phyloP scores from a whole-genome alignment of 2,113 vertebrate genomes.

The Grantiella picta region DNA sequence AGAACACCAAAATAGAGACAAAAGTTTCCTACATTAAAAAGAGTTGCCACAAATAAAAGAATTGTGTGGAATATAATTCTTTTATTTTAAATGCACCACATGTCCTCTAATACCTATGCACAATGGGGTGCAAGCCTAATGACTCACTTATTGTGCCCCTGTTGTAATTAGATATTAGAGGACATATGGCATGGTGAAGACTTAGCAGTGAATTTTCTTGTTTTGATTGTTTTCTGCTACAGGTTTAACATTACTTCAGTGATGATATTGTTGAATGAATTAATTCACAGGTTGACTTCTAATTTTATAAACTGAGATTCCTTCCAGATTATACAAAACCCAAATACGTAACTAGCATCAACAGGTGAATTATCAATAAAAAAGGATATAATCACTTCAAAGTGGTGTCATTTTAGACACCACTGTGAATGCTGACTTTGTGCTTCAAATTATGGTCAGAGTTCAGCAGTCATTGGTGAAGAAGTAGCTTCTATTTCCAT shows the following conservation, averaged over 20 bases:
- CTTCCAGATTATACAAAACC: constrained; percentile 40
- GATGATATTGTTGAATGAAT: constrained; percentile 59
- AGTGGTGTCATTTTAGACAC: background rate
- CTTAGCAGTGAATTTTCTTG: constrained; percentile 73
- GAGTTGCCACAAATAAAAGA: constrained; percentile 59
- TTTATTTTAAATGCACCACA: constrained; percentile 72
- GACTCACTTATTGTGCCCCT: constrained; percentile 71
- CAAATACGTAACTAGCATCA: constrained; percentile 25
- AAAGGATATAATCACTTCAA: background rate
- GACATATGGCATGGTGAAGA: constrained; percentile 74
- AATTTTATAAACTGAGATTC: constrained; percentile 52
- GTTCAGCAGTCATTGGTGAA: background rate
- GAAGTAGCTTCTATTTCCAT: background rate
- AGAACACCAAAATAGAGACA: constrained; percentile 55
- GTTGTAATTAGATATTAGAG: constrained; percentile 78
- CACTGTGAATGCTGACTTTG: background rate
- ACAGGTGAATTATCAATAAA: background rate
- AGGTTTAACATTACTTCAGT: constrained; percentile 65
- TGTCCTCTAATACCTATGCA: constrained; percentile 74
- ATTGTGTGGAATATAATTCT: constrained; percentile 63
- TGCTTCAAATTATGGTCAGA: background rate
- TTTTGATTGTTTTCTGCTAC: constrained; percentile 73
- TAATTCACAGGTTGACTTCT: constrained; percentile 63
- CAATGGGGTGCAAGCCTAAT: constrained; percentile 77
- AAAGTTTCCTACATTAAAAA: constrained; percentile 59